Evolutionary conservation across 2,113 vertebrate species (phyloP), one percentile per base, ranked within the genome.

Genomic region (Prinia subflava): DNA sequence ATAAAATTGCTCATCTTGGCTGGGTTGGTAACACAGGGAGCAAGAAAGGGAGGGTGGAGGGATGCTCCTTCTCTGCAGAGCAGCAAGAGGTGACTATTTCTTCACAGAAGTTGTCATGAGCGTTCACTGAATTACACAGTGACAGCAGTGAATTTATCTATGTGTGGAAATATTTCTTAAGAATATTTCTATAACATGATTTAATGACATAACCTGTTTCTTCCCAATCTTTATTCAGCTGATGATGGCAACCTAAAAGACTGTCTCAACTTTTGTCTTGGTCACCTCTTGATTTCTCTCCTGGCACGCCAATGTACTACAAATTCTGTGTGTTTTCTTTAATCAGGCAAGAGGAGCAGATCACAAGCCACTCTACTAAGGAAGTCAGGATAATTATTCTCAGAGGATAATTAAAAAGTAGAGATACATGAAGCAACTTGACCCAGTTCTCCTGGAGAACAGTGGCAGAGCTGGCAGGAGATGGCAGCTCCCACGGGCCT

Each of bases 361-460:
- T 89, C 91, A 79, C 84, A 94, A 49, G 28, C 20, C 42, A 56
- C 53, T 49, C 71, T 23, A 25, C 74, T 79, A 82, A 83, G 30
- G 53, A 87, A 84, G 62, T 9, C 20, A 28, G 77, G 53, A 31
- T 70, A 87, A 94, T 80, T 87, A 90, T 85, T 76, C 78, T 79
- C 59, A 14, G 24, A 55, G 35, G 85, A 55, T 93, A 90, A 94
- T 94, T 95, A 89, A n/a, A 35, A 91, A 85, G 87, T 20, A 15
- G 78, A 46, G 55, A 85, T 50, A 83, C 30, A 44, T 62, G 91
- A 94, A 92, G 89, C 65, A 85, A 95, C 55, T 21, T 74, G 91
- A 94, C 87, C 55, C 63, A 83, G 53, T 82, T 95, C 50, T 90
- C 82, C 49, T 1, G 3, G 49, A 90, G 70, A 89, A 41, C 49